These are phyloP conservation scores for Chlorodrepanis virens DNA, from an alignment of 2,113 vertebrate species.

Conservation along the genomic window DNA sequence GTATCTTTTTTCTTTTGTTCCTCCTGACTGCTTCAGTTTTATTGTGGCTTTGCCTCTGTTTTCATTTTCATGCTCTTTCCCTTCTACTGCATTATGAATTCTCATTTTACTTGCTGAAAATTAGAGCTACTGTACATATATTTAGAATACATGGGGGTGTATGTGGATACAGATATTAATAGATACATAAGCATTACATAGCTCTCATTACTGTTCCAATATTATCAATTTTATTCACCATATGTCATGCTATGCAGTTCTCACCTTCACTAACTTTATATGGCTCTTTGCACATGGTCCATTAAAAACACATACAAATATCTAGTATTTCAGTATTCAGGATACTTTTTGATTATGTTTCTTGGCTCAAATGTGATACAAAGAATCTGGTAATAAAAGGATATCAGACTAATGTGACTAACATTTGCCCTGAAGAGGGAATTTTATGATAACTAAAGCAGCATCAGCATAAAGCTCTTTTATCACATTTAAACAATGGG, in stretches of 20 bases:
- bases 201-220: constrained; percentile 54
- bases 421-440: not conserved
- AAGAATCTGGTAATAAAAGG: not conserved
- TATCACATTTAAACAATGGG: not conserved
- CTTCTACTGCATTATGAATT: constrained; percentile 30
- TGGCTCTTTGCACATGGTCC: not conserved
- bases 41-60: constrained; percentile 45
- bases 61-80: constrained; percentile 18
- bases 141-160: constrained; percentile 59
- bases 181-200: constrained; percentile 45
- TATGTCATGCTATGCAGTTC: not conserved
- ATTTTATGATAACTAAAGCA: not conserved
- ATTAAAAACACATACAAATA: not conserved
- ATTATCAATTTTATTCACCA: constrained; percentile 42
- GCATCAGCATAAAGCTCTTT: not conserved
- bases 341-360: not conserved
- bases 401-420: not conserved
- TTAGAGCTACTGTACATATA: constrained; percentile 58
- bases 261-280: constrained; percentile 29
- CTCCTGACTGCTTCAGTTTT: not conserved
- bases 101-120: constrained; percentile 52
- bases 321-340: not conserved
- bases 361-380: not conserved
- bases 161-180: constrained; percentile 66
- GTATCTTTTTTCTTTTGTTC: not conserved